Evolutionary conservation across 2,113 vertebrate species (phyloP).

Genomic region (Tachysurus fulvidraco): DNA sequence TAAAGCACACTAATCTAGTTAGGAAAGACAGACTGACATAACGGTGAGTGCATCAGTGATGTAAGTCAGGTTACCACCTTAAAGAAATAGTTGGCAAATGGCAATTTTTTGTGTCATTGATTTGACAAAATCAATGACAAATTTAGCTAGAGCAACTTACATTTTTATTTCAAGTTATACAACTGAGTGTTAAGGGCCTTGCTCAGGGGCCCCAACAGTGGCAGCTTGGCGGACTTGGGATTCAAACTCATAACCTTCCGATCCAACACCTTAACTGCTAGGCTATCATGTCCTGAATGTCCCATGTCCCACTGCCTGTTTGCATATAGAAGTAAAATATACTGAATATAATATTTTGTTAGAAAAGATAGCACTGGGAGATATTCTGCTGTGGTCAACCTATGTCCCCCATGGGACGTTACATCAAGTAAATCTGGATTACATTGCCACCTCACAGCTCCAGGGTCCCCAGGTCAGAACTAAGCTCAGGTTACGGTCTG

Average conservation of each 20-base stretch:
- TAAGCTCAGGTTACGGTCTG: not conserved
- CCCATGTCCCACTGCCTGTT: not conserved
- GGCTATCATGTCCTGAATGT: too few relatives aligned
- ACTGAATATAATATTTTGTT: not conserved
- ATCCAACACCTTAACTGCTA: too few relatives aligned
- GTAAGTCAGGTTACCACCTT: not conserved
- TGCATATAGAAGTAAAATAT: not conserved
- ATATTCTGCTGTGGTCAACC: not conserved
- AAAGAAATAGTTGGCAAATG: not conserved
- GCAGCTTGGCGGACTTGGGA: too few relatives aligned
- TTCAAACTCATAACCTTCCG: too few relatives aligned
- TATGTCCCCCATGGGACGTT: not conserved
- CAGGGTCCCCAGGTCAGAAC: not conserved
- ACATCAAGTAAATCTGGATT: not conserved
- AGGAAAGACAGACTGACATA: not conserved
- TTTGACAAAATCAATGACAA: too few relatives aligned
- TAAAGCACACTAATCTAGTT: slow-evolving; percentile 38
- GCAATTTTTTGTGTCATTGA: too few relatives aligned
- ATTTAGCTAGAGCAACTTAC: too few relatives aligned
- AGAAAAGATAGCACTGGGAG: too few relatives aligned
- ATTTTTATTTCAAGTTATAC: too few relatives aligned
- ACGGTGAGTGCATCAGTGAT: not conserved
- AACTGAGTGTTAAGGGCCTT: too few relatives aligned
- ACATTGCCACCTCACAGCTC: not conserved
- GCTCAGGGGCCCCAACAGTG: too few relatives aligned